Percentiles rank a stretch among this genome's conserved stretches.
Evolutionary conservation across 1,140 invertebrate species (phyloP).

Genomic region (Pogonomyrmex barbatus): DNA sequence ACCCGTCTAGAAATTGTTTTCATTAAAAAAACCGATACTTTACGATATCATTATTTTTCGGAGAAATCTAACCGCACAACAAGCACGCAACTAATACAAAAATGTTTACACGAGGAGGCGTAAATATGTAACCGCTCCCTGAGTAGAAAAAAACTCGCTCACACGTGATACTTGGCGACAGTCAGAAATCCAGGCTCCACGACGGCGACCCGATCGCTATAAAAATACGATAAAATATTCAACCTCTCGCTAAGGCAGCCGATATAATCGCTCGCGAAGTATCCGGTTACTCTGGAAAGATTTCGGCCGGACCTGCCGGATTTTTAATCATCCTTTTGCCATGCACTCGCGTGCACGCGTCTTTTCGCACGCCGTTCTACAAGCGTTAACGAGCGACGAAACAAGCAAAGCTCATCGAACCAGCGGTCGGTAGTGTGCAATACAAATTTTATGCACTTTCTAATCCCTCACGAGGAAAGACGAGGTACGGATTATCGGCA

Average conservation of each 20-base stretch:
- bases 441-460: conserved; percentile 61
- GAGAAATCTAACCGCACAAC: conserved; percentile 36
- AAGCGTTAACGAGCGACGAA: conserved; percentile 27
- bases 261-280: conserved; percentile 49
- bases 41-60: neutral
- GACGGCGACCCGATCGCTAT: conserved; percentile 45
- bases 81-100: conserved; percentile 5
- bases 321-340: conserved; percentile 8
- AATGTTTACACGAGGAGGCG: conserved; percentile 65
- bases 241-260: conserved; percentile 48
- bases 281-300: conserved; percentile 47
- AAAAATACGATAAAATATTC: conserved; percentile 70
- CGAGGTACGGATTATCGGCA: conserved; percentile 24
- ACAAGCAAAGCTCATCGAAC: conserved; percentile 2
- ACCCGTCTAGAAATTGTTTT: neutral
- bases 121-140: conserved; percentile 56
- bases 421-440: neutral
- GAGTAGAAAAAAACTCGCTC: conserved; percentile 38
- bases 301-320: conserved; percentile 17
- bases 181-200: neutral
- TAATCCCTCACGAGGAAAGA: conserved; percentile 26
- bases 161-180: conserved; percentile 50
- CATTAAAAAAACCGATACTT: neutral
- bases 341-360: neutral
- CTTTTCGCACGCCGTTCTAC: conserved; percentile 29